phyloP scores from a whole-genome alignment of 2,888 invertebrate genomes.

The Trichopoda pennipes region DNA sequence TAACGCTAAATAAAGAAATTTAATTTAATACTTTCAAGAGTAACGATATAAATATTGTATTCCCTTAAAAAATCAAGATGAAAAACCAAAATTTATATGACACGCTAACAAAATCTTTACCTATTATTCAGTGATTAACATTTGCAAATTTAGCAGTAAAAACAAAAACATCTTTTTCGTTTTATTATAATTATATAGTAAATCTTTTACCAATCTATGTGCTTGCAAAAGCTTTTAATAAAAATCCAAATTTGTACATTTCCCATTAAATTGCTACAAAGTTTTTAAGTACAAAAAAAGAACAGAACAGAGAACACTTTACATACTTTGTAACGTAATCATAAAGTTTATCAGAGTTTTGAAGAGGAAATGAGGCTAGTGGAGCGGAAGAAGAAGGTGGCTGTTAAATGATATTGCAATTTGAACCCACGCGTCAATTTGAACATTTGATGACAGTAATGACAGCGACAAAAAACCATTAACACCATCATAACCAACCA shows the following conservation, averaged over 20 bases:
- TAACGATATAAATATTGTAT: no score
- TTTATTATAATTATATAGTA: background rate
- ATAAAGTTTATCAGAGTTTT: slow-evolving; percentile 16
- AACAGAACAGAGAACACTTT: slow-evolving; percentile 6
- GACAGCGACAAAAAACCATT: slow-evolving; percentile 63
- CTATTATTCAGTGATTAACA: no score
- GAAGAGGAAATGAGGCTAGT: slow-evolving; percentile 5
- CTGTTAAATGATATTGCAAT: slow-evolving; percentile 57
- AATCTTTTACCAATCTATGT: background rate
- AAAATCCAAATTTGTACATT: slow-evolving; percentile 20
- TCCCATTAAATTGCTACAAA: slow-evolving; percentile 48
- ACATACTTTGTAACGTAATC: slow-evolving; percentile 31
- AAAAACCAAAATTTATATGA: no score
- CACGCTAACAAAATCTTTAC: background rate
- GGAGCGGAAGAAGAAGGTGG: background rate
- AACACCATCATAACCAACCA: slow-evolving; percentile 53
- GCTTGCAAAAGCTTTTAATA: background rate
- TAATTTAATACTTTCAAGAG: no score
- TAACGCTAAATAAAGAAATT: no score
- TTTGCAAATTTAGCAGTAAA: background rate
- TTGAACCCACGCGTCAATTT: slow-evolving; percentile 57
- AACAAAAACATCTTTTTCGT: background rate
- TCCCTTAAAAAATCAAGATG: no score
- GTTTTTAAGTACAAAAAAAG: background rate
- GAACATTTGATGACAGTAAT: slow-evolving; percentile 60